Percentiles rank a stretch among this genome's conserved stretches.
phyloP scores from a whole-genome alignment of 2,113 vertebrate genomes.

The Oreochromis spilurus region DNA sequence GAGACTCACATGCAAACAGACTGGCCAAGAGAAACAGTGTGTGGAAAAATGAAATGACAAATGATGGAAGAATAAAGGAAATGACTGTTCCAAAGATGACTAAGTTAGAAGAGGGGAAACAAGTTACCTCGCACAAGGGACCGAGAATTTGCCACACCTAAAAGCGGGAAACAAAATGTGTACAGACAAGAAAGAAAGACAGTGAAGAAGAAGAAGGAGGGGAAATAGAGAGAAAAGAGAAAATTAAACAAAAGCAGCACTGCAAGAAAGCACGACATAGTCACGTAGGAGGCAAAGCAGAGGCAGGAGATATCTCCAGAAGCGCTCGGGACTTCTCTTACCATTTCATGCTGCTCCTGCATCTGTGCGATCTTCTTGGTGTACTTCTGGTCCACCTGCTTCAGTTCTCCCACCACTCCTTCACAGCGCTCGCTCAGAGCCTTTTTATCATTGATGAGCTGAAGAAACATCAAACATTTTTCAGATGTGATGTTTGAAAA shows the following conservation, averaged over 20 bases:
- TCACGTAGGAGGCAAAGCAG: not conserved
- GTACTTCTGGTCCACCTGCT: conserved; percentile 86
- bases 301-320: not conserved
- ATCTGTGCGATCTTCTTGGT: conserved; percentile 83
- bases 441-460: conserved; percentile 95
- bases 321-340: conserved; percentile 20
- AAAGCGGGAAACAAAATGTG: conserved; percentile 60
- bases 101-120: not conserved
- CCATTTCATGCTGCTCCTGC: conserved; percentile 91
- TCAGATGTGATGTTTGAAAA: not conserved
- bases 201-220: not conserved
- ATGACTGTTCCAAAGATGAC: not conserved
- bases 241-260: conserved; percentile 19
- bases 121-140: conserved; percentile 87
- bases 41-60: not conserved
- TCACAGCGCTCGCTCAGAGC: conserved; percentile 85
- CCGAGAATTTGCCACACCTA: conserved; percentile 89
- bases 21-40: conserved; percentile 12
- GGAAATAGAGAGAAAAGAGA: not conserved
- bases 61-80: not conserved
- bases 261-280: not conserved
- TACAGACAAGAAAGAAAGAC: not conserved
- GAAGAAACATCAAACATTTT: not conserved
- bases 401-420: conserved; percentile 81
- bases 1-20: conserved; percentile 52